A percentile compares a stretch with the other conserved stretches of the same genome.
Conservation (phyloP, 2,888 invertebrate genomes). For the Drosophila monieri region DNA sequence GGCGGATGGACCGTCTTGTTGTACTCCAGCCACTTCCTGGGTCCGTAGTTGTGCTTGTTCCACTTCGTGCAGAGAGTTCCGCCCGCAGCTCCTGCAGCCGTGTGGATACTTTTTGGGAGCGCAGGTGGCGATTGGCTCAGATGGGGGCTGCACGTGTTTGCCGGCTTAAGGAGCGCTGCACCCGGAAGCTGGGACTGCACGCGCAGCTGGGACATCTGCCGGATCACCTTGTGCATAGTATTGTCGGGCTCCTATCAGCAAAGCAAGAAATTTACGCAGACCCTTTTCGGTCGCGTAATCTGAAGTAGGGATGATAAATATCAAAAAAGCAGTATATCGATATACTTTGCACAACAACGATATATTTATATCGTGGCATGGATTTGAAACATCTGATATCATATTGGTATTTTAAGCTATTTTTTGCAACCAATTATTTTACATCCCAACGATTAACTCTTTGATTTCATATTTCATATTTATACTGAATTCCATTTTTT, state of each 20-base stretch:
- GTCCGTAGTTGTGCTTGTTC: constrained; percentile 82
- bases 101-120: constrained; percentile 69
- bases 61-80: constrained; percentile 67
- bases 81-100: constrained; percentile 46
- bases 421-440: too few relatives aligned
- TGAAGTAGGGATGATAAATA: constrained; percentile 22
- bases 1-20: constrained; percentile 93
- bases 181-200: constrained; percentile 44
- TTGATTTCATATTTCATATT: too few relatives aligned
- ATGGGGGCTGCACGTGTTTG: constrained; percentile 2
- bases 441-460: too few relatives aligned
- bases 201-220: constrained; percentile 56
- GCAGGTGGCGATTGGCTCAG: constrained; percentile 26
- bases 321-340: too few relatives aligned
- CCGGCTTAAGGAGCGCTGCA: constrained; percentile 8
- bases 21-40: constrained; percentile 86
- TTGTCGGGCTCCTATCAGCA: constrained; percentile 29
- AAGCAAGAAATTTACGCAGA: constrained; percentile 10
- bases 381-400: too few relatives aligned
- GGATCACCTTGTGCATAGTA: constrained; percentile 57
- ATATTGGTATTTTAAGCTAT: too few relatives aligned
- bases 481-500: too few relatives aligned
- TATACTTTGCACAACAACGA: too few relatives aligned
- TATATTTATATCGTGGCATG: too few relatives aligned
- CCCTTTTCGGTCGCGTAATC: constrained; percentile 60